phyloP scores from a whole-genome alignment of 2,113 vertebrate species.

The Struthio camelus region DNA sequence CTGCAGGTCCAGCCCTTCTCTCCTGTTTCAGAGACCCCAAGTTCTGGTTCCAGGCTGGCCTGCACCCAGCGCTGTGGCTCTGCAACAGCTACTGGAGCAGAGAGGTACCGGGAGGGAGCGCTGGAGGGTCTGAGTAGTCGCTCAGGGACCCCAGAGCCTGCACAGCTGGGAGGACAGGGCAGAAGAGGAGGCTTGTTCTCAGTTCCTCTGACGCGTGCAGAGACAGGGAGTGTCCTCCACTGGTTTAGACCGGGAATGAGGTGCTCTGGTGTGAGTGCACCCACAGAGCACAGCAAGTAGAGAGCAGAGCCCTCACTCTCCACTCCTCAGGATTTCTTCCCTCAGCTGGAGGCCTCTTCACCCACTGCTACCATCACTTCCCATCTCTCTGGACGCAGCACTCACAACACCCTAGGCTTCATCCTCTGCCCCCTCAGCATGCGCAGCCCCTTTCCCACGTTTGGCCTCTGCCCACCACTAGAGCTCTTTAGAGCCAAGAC shows the following conservation, averaged over 20 bases:
- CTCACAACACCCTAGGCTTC: too few relatives aligned
- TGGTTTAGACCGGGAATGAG: too few relatives aligned
- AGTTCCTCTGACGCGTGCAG: not conserved
- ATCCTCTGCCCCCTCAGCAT: too few relatives aligned
- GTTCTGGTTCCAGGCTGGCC: constrained; percentile 74
- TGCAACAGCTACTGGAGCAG: constrained; percentile 87
- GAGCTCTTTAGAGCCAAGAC: too few relatives aligned
- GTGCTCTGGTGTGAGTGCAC: too few relatives aligned
- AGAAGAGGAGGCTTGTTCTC: not conserved
- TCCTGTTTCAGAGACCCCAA: constrained; percentile 72
- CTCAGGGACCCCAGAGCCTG: not conserved
- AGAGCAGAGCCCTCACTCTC: not conserved
- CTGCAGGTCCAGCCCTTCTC: not conserved
- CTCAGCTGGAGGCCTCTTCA: too few relatives aligned
- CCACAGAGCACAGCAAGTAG: too few relatives aligned
- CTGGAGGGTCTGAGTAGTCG: not conserved
- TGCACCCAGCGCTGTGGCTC: constrained; percentile 76
- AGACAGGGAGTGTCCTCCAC: too few relatives aligned
- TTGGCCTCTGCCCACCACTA: too few relatives aligned
- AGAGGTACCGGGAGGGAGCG: constrained; percentile 48
- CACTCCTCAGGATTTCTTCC: not conserved
- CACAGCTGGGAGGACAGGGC: not conserved
- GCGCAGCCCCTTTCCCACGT: too few relatives aligned
- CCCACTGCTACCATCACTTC: not conserved
- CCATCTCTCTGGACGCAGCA: not conserved